Evolutionary conservation across 2,113 vertebrate species (phyloP).

Genomic region (Poecile atricapillus): DNA sequence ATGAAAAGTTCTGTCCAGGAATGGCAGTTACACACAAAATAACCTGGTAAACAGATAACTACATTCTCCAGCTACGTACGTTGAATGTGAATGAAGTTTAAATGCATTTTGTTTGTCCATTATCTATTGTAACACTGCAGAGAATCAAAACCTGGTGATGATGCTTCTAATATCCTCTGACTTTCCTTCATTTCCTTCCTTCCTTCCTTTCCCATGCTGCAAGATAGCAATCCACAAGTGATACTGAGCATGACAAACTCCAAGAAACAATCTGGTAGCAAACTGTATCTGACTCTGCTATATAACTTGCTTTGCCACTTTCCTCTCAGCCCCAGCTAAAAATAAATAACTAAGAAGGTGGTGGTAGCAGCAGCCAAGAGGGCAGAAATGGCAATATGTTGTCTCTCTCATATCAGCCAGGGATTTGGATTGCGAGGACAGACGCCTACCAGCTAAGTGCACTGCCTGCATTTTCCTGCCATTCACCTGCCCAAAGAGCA

Average conservation of each 20-base stretch:
- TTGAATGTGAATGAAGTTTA: background rate
- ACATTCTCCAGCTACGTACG: background rate
- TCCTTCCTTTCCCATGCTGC: background rate
- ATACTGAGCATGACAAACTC: background rate
- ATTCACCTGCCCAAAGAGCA: constrained; percentile 31
- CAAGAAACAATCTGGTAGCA: background rate
- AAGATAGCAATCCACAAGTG: background rate
- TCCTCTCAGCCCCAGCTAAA: background rate
- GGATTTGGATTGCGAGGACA: background rate
- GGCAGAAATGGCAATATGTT: background rate
- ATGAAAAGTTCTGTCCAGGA: background rate
- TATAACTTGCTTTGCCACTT: background rate
- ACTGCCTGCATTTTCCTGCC: background rate
- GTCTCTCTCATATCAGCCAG: background rate
- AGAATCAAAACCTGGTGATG: background rate
- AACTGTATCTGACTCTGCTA: background rate
- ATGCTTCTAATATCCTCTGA: background rate
- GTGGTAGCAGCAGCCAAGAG: background rate
- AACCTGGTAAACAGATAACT: background rate
- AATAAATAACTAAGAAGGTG: constrained; percentile 9
- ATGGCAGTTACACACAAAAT: background rate
- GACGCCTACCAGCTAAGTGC: background rate
- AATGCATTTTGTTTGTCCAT: background rate
- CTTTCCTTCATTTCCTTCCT: background rate
- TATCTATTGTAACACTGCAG: background rate